Evolutionary conservation across 1,140 invertebrate species (phyloP), one percentile per base, ranked within the genome.

Genomic region (Olivierus martensii): DNA sequence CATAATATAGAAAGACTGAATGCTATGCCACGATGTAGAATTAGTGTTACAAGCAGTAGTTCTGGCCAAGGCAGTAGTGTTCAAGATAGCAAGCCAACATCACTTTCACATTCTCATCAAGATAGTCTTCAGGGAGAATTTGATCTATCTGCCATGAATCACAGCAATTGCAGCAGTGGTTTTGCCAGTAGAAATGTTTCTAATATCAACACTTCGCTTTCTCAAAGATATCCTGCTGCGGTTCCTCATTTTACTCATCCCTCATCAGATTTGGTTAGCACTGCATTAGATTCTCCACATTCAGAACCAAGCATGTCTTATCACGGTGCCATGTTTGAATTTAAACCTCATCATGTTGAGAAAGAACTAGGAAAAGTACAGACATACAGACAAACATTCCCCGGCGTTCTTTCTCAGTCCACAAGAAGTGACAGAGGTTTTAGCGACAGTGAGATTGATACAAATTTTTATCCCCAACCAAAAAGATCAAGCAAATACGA

Each of bases 401-500:
- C 52, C 59, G 51, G 52, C 57, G 59, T 51, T 44, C 46, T 57
- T 50, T 51, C 19, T 51, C 55, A 51, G 51, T 49, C 38, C 52
- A 47, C 49, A 28, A 28, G 28, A 28, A 56, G 57, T 51, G 61
- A 57, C 7, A 53, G 63, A 34, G 65, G 67, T 39, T 60, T 67
- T 47, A 68, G 67, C 54, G 67, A 69, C 55, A 68, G 67, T 50
- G 67, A 68, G 57, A 59, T 69, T 18, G 67, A 68, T 52, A 55
- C 62, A 19, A 43, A 43, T 18, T 43, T 18, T 22, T 59, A 56
- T 46, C 51, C 64, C 1, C 63, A 63, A 49, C 63, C 64, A 9
- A 49, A 61, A 28, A 61, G 55, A 53, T 52, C 56, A 28, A 70
- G 76, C 35, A 77, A 78, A 6, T 79, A 82, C 45, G 81, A 85